Evolutionary conservation across 2,797 vertebrate genomes (phyloP).

Genomic region (Nannoperca obscura): DNA sequence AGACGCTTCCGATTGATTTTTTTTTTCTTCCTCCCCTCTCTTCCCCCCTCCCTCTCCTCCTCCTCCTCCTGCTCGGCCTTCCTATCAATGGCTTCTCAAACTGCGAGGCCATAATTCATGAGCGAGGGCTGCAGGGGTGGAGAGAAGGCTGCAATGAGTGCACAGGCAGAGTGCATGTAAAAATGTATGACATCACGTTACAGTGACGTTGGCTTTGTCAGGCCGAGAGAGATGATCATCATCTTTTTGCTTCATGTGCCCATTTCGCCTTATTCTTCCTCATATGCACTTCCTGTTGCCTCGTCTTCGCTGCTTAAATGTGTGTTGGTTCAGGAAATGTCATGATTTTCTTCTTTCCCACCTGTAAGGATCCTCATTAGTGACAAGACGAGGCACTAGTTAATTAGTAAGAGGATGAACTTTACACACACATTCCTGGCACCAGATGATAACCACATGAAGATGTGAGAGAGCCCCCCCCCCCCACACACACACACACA

Average conservation of each 20-base stretch:
- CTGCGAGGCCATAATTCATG: slow-evolving; percentile 76
- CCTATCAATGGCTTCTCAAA: slow-evolving; percentile 78
- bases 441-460: slow-evolving; percentile 65
- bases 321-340: slow-evolving; percentile 48
- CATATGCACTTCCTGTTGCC: not conserved
- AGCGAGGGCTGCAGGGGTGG: slow-evolving; percentile 48
- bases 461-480: slow-evolving; percentile 32
- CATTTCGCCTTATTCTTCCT: not conserved
- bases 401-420: slow-evolving; percentile 79
- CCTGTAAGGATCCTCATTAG: slow-evolving; percentile 75
- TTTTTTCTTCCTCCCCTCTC: slow-evolving; percentile 17
- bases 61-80: slow-evolving; percentile 62
- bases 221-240: not conserved
- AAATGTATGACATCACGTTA: slow-evolving; percentile 49
- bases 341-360: slow-evolving; percentile 52
- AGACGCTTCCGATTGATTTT: slow-evolving; percentile 88
- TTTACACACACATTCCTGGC: slow-evolving; percentile 61
- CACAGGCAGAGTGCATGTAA: slow-evolving; percentile 38
- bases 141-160: slow-evolving; percentile 37
- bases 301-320: slow-evolving; percentile 25
- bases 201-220: not conserved
- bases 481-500: no score
- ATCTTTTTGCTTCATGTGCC: not conserved
- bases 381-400: slow-evolving; percentile 64
- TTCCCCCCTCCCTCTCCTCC: slow-evolving; percentile 45